phyloP scores from a whole-genome alignment of 1,140 invertebrate species.

The Thalassaphorura encarpata region DNA sequence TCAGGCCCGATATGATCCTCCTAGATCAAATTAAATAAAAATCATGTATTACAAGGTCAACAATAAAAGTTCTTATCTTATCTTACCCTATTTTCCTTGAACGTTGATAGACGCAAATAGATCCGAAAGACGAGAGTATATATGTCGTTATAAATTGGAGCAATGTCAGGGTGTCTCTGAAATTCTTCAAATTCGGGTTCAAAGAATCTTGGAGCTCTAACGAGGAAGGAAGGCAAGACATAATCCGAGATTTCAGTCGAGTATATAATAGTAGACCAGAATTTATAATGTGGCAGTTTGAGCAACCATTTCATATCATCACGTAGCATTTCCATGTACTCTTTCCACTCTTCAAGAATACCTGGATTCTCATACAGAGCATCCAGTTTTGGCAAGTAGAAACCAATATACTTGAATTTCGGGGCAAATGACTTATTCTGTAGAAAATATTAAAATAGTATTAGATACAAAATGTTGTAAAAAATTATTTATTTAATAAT shows the following conservation, averaged over 20 bases:
- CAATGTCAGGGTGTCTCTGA: constrained; percentile 12
- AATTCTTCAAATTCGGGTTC: constrained; percentile 12
- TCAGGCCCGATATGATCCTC: constrained; percentile 38
- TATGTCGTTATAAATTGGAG: constrained; percentile 14
- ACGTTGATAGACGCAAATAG: constrained; percentile 43
- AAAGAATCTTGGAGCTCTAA: constrained; percentile 39
- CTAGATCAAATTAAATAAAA: constrained; percentile 34
- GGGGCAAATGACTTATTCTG: background rate
- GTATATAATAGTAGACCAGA: constrained; percentile 45
- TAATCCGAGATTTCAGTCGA: constrained; percentile 38
- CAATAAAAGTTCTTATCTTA: background rate
- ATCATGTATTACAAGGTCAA: background rate
- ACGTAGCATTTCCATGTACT: constrained; percentile 39
- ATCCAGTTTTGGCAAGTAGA: background rate
- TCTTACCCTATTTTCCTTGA: constrained; percentile 43
- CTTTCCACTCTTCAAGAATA: constrained; percentile 37
- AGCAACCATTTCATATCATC: constrained; percentile 42
- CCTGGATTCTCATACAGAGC: background rate
- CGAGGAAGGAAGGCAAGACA: constrained; percentile 41
- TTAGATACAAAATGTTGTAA: no score
- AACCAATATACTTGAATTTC: background rate
- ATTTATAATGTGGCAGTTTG: constrained; percentile 39
- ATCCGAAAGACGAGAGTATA: constrained; percentile 41
- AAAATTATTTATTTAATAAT: no score
- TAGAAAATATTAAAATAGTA: no score